Percentiles rank a stretch among this genome's conserved stretches.
Evolutionary conservation across 2,797 vertebrate genomes (phyloP).

Genomic region (Bradypus variegatus): DNA sequence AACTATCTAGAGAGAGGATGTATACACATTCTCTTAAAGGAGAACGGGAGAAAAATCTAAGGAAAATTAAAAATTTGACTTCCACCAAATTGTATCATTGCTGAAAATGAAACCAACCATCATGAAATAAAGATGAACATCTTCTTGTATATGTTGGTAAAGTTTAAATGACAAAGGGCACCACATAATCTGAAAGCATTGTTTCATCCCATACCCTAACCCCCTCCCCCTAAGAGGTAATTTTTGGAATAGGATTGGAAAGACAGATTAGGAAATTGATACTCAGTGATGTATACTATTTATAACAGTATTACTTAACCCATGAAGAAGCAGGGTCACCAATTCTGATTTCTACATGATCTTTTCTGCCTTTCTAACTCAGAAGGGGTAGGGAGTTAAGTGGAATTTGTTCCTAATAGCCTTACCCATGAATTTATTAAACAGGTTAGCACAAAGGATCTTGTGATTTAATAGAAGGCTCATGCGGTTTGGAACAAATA

Average conservation of each 20-base stretch:
- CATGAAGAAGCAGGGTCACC: not conserved
- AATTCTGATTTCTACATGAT: not conserved
- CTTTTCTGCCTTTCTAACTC: not conserved
- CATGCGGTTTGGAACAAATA: not conserved
- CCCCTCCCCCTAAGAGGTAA: not conserved
- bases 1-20: not conserved
- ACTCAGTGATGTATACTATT: not conserved
- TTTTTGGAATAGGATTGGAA: not conserved
- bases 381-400: not conserved
- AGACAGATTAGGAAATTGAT: not conserved
- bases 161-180: not conserved
- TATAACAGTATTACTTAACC: not conserved
- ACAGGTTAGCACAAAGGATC: not conserved
- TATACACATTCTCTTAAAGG: not conserved
- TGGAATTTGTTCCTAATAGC: not conserved
- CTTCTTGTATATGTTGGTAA: not conserved
- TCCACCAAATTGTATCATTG: not conserved
- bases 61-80: conserved; percentile 9
- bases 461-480: not conserved
- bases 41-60: not conserved
- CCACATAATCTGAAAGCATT: not conserved
- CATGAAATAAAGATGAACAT: not conserved
- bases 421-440: not conserved
- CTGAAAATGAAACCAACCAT: not conserved
- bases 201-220: not conserved